Evolutionary conservation across 2,888 invertebrate species (phyloP), one percentile per base, ranked within the genome.

Genomic region (Athetis lepigone): DNA sequence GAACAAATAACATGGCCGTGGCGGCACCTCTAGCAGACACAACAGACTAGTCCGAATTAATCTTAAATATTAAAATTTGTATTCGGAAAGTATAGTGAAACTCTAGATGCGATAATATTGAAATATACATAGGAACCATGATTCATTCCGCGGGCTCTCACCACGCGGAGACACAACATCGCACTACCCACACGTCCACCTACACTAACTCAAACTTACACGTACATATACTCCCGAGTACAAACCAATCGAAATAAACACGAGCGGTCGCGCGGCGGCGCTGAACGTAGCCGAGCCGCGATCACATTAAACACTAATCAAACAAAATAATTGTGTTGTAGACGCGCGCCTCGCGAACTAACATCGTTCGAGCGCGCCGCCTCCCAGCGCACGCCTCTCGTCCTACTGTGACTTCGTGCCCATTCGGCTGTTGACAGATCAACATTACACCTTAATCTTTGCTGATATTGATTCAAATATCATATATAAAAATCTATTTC

Each of bases 101-200:
- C 94, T 94, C 93, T 95, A 95, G 93, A 94, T 93, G 95, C 94
- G 93, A 92, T 93, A 94, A 94, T 94, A 95, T 95, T 95, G 95
- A 95, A 95, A 95, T 95, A 94, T 95, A 95, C 95, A 95, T 95
- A 95, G 95, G 95, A 95, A 95, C 95, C 95, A 95, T 95, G 94
- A 95, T 95, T 94, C 92, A 87, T 90, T 89, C 94, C 95, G 94
- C 93, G 93, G 92, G 83, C 89, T 83, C 75, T 81, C 87, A 89
- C 85, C 93, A 2, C 93, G 91, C 93, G 94, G 93, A 92, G 91
- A 91, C 91, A 92, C 92, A 90, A 92, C 92, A 89, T 92, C 94
- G 92, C 90, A 89, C 92, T 93, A 93, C 91, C 92, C 90, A 92
- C 90, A 85, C 86, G 89, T 89, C 87, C 87, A 84, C 88, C 92